These are phyloP conservation scores for Loriculus beryllinus DNA, from an alignment of 2,797 vertebrate species.

Conservation along the genomic window DNA sequence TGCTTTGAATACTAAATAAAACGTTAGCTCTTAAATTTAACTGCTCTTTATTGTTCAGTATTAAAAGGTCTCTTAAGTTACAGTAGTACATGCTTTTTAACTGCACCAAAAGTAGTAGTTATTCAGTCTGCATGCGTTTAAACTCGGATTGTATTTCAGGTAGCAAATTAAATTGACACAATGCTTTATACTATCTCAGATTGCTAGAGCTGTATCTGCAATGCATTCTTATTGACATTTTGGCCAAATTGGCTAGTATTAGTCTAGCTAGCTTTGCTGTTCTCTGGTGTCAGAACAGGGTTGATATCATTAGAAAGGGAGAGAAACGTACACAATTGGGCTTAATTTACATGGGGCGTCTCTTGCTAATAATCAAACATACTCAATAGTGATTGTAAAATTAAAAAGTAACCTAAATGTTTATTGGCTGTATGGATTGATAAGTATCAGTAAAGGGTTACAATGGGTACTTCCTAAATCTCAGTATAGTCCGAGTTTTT, in stretches of 20 bases:
- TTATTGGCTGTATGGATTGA: slow-evolving; percentile 48
- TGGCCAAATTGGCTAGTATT: slow-evolving; percentile 1
- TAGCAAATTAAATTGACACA: slow-evolving; percentile 26
- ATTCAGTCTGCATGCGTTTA: slow-evolving; percentile 63
- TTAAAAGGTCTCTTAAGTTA: slow-evolving; percentile 38
- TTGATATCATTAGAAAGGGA: slow-evolving; percentile 8
- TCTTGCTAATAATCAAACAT: slow-evolving; percentile 34
- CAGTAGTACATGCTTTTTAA: slow-evolving; percentile 28
- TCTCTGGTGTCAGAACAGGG: slow-evolving; percentile 7
- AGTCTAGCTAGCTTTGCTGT: slow-evolving; percentile 27
- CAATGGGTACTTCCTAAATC: not conserved
- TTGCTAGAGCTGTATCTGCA: slow-evolving; percentile 16
- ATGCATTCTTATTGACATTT: not conserved
- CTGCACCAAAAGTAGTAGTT: slow-evolving; percentile 36
- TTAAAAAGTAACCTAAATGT: not conserved
- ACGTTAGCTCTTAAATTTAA: slow-evolving; percentile 31
- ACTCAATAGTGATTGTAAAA: slow-evolving; percentile 3
- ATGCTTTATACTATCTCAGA: not conserved
- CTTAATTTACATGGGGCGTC: not conserved
- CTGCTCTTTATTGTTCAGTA: slow-evolving; percentile 20
- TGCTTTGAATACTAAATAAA: slow-evolving; percentile 55
- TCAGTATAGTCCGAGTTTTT: slow-evolving; percentile 56
- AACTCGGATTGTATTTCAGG: slow-evolving; percentile 53
- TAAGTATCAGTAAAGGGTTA: slow-evolving; percentile 24
- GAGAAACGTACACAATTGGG: slow-evolving; percentile 2